These are phyloP conservation scores for Siphlonurus alternatus DNA, from an alignment of 2,888 invertebrate species.

Conservation along the genomic window DNA sequence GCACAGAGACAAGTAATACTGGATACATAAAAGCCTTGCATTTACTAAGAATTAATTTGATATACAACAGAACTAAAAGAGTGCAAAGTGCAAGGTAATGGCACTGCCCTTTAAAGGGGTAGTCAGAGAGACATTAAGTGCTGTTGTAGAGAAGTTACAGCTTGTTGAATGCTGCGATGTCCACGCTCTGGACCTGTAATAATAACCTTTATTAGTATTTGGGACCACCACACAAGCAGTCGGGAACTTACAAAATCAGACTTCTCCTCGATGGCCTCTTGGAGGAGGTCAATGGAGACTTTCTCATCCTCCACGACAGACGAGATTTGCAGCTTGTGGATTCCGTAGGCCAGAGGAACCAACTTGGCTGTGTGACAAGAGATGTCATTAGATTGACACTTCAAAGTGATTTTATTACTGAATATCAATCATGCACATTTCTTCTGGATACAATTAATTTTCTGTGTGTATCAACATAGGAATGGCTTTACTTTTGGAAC, in stretches of 20 bases:
- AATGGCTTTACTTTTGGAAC: too few relatives aligned
- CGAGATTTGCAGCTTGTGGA: conserved; percentile 78
- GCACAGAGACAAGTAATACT: too few relatives aligned
- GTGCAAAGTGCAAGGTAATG: neutral
- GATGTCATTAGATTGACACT: too few relatives aligned
- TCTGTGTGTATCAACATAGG: too few relatives aligned
- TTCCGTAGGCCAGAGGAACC: conserved; percentile 82
- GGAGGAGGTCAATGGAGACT: conserved; percentile 73
- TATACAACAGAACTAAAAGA: too few relatives aligned
- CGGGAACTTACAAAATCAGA: conserved; percentile 55
- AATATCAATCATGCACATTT: too few relatives aligned
- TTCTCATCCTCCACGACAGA: conserved; percentile 95
- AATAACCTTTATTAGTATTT: neutral
- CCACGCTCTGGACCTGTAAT: conserved; percentile 68
- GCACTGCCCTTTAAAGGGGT: neutral
- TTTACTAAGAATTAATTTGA: too few relatives aligned
- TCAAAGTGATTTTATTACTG: too few relatives aligned
- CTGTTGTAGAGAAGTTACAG: conserved; percentile 34
- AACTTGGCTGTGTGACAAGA: conserved; percentile 46
- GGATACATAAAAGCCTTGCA: too few relatives aligned
- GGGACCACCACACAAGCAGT: neutral
- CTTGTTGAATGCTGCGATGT: conserved; percentile 92
- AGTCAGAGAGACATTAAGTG: neutral
- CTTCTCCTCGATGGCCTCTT: conserved; percentile 66
- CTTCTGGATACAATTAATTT: too few relatives aligned